phyloP scores from a whole-genome alignment of 2,797 vertebrate genomes.

The Lates japonicus region DNA sequence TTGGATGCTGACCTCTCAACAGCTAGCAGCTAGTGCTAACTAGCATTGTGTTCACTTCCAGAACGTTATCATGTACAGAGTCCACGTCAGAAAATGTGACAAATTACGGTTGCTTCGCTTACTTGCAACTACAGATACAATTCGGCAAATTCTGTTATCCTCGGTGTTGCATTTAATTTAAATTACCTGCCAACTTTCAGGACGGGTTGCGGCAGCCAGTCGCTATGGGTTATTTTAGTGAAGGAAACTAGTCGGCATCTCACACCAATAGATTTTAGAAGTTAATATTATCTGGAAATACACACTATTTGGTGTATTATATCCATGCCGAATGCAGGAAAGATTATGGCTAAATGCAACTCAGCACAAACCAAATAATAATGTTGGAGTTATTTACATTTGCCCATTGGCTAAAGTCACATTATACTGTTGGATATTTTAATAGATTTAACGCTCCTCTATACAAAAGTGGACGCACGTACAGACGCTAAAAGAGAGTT shows the following conservation, averaged over 20 bases:
- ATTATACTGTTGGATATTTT: constrained; percentile 25
- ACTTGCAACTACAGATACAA: background rate
- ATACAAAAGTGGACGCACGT: constrained; percentile 45
- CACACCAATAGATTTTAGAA: constrained; percentile 44
- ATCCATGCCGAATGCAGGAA: background rate
- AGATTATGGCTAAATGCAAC: background rate
- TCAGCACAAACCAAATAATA: background rate
- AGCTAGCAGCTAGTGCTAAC: constrained; percentile 58
- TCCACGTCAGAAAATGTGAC: constrained; percentile 24
- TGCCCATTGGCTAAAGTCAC: background rate
- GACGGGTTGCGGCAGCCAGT: constrained; percentile 20
- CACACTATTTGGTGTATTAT: background rate
- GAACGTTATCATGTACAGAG: constrained; percentile 23
- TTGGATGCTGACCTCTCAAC: constrained; percentile 27
- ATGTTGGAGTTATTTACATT: background rate
- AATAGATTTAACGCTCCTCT: constrained; percentile 42
- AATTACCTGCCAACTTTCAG: constrained; percentile 46
- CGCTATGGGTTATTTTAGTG: background rate
- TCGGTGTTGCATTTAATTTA: background rate
- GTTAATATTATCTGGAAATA: constrained; percentile 33
- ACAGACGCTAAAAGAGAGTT: constrained; percentile 45
- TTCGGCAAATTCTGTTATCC: background rate
- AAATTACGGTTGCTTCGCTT: constrained; percentile 3
- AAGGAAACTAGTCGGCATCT: constrained; percentile 22
- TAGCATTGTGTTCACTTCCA: constrained; percentile 47